Evolutionary conservation across 2,888 invertebrate species (phyloP).

Genomic region (Papilio elwesi): DNA sequence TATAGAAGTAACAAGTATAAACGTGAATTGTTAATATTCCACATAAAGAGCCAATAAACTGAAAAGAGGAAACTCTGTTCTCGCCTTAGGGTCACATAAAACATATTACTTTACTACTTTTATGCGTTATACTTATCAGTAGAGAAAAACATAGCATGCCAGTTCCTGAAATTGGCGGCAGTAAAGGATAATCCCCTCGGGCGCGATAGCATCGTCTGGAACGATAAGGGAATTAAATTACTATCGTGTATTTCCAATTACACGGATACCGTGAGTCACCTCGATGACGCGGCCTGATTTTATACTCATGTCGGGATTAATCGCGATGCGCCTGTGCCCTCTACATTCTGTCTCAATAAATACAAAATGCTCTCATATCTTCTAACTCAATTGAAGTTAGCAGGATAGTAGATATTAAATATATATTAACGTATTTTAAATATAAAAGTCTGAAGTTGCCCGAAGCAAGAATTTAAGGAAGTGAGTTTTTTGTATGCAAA

Average conservation of each 20-base stretch:
- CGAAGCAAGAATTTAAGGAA: too few species aligned
- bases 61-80: background rate
- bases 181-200: conserved; percentile 35
- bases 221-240: conserved; percentile 48
- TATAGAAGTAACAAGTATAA: background rate
- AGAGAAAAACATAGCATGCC: conserved; percentile 20
- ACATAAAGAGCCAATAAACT: background rate
- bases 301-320: background rate
- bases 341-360: too few species aligned
- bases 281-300: conserved; percentile 21
- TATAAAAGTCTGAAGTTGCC: too few species aligned
- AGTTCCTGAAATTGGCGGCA: conserved; percentile 34
- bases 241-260: conserved; percentile 41
- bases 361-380: too few species aligned
- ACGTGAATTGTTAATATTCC: background rate
- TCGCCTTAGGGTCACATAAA: conserved; percentile 1
- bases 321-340: background rate
- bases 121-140: background rate
- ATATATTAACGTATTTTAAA: background rate
- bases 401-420: background rate
- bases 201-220: conserved; percentile 35
- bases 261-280: conserved; percentile 50
- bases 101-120: background rate
- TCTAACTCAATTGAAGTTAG: background rate
- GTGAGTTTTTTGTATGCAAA: too few species aligned